Conservation (phyloP, 2,797 vertebrate species). For the Pangasius djambal region DNA sequence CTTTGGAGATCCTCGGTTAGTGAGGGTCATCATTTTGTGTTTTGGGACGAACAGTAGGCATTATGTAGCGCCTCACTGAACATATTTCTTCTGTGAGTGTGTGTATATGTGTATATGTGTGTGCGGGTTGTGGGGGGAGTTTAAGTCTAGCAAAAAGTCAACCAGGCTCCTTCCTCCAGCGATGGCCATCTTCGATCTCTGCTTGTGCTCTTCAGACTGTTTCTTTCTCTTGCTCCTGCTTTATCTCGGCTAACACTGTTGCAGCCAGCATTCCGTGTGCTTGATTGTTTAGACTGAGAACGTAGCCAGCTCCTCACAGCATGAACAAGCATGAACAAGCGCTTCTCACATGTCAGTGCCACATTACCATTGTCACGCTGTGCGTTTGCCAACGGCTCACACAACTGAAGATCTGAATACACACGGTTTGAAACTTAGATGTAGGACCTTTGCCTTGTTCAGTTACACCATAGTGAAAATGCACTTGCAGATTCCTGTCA, state of each 20-base stretch:
- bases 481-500: not conserved
- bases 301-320: not conserved
- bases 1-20: not conserved
- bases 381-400: not conserved
- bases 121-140: not conserved
- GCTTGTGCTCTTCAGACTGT: slow-evolving; percentile 10
- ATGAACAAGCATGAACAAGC: slow-evolving; percentile 19
- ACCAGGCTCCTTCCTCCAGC: slow-evolving; percentile 37
- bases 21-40: not conserved
- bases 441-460: not conserved
- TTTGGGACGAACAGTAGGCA: not conserved
- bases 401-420: not conserved
- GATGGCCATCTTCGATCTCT: slow-evolving; percentile 27
- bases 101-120: not conserved
- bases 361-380: not conserved
- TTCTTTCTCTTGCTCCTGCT: not conserved
- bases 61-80: not conserved
- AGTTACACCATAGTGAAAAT: not conserved
- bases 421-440: not conserved
- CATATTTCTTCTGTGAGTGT: not conserved
- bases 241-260: slow-evolving; percentile 15
- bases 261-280: not conserved
- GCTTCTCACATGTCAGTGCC: not conserved
- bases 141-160: not conserved
- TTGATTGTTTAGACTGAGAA: not conserved